Base-by-base conservation (phyloP, 2,113 vertebrate genomes). In the Gasterosteus aculeatus region DNA sequence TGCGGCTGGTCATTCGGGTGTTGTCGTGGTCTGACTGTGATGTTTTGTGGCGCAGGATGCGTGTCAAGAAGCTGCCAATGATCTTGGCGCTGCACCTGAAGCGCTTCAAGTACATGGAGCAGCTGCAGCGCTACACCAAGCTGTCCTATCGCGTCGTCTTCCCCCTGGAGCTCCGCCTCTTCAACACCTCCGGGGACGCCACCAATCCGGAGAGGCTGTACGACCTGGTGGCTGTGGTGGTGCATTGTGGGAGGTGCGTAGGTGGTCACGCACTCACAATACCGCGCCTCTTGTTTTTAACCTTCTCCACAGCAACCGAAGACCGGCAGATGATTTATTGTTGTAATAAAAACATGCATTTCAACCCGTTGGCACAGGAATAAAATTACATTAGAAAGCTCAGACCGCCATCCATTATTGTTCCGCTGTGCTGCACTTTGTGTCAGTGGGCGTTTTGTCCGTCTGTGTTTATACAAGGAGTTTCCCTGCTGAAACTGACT, bases 81-180 rank as follows among this genome's bases (percentile, higher is more conserved):
- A 99, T 99, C 84, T 89, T 99, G 91, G 97, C 97, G 59, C 92
- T 99, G 87, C 97, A 99, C 84, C 95, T 99, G 60, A 99, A 99
- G 92, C 94, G 97, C 72, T 99, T 99, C 88, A 99, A 99, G 91
- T 99, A 99, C 67, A 99, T 99, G 97, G 97, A 99, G 72, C 96
- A 99, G 81, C 85, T 99, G 33, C 97, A 99, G 90, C 95, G 97
- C 82, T 99, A 99, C 63, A 99, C 97, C 63, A 99, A 99, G 91
- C 95, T 99, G 70, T 98, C 97, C 12, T 99, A 99, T 69, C 95
- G 97, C 0, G 97, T 99, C 1, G 97, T 99, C 74, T 99, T 99
- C 91, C 97, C 97, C 3, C 93, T 99, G 94, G 97, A 99, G 87
- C 92, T 99, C 19, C 96, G 97, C 65, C 97, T 99, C 91, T 99